A percentile compares a stretch with the other conserved stretches of the same genome.
phyloP scores from a whole-genome alignment of 2,888 invertebrate species.

The Noctua pronuba region DNA sequence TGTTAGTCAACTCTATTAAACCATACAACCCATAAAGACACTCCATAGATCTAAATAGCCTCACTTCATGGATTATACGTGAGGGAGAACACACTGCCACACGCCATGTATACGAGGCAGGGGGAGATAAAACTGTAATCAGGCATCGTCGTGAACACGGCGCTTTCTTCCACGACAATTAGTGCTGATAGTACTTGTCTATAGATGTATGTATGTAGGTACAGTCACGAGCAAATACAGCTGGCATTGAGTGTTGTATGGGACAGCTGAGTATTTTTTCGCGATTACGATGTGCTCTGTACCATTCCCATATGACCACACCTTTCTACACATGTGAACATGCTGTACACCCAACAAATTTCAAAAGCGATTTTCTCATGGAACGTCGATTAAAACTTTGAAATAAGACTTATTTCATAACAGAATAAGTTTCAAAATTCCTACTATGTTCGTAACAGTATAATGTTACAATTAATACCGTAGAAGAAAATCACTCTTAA shows the following conservation, averaged over 20 bases:
- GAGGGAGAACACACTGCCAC: conserved; percentile 43
- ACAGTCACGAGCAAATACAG: conserved; percentile 36
- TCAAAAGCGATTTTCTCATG: neutral
- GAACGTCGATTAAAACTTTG: neutral
- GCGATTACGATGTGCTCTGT: neutral
- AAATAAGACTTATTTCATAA: neutral
- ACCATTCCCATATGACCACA: neutral
- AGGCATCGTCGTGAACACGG: conserved; percentile 39
- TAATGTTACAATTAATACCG: neutral
- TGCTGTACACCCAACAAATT: neutral
- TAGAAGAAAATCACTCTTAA: neutral
- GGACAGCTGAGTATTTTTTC: neutral
- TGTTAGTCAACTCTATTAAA: conserved; percentile 9
- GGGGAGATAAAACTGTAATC: conserved; percentile 63
- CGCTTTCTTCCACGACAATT: conserved; percentile 57
- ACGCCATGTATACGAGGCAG: conserved; percentile 36
- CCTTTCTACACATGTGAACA: neutral
- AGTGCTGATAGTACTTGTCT: conserved; percentile 34
- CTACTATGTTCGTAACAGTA: neutral
- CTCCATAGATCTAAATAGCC: conserved; percentile 28
- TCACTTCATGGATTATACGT: conserved; percentile 46
- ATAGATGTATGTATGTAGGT: conserved; percentile 13
- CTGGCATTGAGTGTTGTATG: neutral
- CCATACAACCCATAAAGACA: conserved; percentile 25
- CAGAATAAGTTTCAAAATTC: neutral